A percentile compares a stretch with the other conserved stretches of the same genome.
phyloP scores from a whole-genome alignment of 2,113 vertebrate species.

The Cynoglossus semilaevis region DNA sequence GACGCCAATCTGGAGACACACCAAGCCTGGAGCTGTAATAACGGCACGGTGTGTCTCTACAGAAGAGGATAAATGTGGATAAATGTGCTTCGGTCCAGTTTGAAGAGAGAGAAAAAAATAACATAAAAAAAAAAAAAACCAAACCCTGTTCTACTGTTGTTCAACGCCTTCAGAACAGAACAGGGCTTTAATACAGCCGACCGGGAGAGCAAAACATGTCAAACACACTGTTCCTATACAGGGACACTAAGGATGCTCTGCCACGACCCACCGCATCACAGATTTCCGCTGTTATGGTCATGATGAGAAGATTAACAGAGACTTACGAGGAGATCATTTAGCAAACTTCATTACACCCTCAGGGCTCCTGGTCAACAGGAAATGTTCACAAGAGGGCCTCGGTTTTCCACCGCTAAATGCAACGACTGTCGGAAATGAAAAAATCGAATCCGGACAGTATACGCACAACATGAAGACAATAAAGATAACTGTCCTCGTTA shows the following conservation, averaged over 20 bases:
- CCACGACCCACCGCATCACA: constrained; percentile 14
- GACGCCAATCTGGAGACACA: constrained; percentile 24
- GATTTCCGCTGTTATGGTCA: constrained; percentile 6
- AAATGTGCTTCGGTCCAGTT: constrained; percentile 21
- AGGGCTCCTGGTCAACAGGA: constrained; percentile 32
- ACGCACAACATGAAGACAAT: constrained; percentile 31
- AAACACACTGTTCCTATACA: constrained; percentile 8
- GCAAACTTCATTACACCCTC: constrained; percentile 31
- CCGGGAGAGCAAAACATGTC: neutral
- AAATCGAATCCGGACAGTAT: constrained; percentile 15
- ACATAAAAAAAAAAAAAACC: no score
- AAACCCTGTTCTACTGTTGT: constrained; percentile 29
- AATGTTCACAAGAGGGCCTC: constrained; percentile 8
- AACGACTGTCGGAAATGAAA: constrained; percentile 45
- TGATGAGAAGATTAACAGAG: constrained; percentile 35
- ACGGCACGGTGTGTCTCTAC: constrained; percentile 22
- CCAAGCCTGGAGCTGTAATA: constrained; percentile 45
- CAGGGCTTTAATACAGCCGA: neutral
- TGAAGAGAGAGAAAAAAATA: no score
- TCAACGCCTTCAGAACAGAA: constrained; percentile 27
- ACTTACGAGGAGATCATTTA: constrained; percentile 12
- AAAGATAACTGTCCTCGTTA: constrained; percentile 46
- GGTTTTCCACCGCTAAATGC: constrained; percentile 6
- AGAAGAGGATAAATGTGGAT: constrained; percentile 41
- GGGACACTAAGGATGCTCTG: constrained; percentile 11